phyloP scores from a whole-genome alignment of 2,113 vertebrate genomes.

The Pygoscelis adeliae region DNA sequence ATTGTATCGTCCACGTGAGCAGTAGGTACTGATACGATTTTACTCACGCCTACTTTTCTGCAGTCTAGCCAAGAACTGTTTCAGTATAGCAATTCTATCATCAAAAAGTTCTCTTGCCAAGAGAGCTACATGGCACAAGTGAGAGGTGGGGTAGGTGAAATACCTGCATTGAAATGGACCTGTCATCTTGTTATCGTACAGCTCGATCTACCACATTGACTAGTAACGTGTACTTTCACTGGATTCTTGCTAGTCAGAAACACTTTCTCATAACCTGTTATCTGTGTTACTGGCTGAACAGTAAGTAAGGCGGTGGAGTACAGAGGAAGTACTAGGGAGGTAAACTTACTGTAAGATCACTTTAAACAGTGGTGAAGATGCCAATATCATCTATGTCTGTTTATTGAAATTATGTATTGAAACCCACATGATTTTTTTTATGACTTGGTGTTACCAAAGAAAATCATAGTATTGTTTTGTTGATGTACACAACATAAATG shows the following conservation, averaged over 20 bases:
- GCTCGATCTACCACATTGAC: background rate
- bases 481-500: background rate
- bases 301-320: background rate
- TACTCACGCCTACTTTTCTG: background rate
- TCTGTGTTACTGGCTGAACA: background rate
- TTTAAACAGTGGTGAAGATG: background rate
- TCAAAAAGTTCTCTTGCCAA: background rate
- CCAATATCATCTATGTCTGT: background rate
- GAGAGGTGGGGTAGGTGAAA: background rate
- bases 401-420: background rate
- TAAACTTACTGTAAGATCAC: background rate
- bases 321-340: background rate
- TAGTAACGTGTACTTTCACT: background rate
- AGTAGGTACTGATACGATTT: background rate
- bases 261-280: background rate
- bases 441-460: background rate
- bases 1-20: fast-evolving
- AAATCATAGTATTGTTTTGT: background rate
- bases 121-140: background rate
- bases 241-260: background rate
- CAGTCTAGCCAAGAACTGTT: background rate
- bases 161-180: background rate
- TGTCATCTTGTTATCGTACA: fast-evolving
- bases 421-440: background rate
- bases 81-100: background rate